Conservation (phyloP, 2,797 vertebrate species). For the Netta rufina region DNA sequence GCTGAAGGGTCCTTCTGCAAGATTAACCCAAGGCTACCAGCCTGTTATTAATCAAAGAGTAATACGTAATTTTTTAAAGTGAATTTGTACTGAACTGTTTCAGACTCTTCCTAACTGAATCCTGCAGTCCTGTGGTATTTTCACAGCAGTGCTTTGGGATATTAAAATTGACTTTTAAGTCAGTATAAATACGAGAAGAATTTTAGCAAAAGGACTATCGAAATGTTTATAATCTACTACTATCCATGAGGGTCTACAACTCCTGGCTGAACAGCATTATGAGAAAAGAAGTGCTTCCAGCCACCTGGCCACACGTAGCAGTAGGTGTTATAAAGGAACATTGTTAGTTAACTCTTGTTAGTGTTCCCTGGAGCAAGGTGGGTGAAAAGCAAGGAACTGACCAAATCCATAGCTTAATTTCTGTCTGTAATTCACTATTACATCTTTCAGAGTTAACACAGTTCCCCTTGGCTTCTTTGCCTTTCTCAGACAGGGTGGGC, state of each 20-base stretch:
- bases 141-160: not conserved
- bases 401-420: not conserved
- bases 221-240: not conserved
- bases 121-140: not conserved
- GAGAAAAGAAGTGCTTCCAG: not conserved
- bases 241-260: not conserved
- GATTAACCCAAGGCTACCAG: slow-evolving; percentile 48
- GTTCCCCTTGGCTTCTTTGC: not conserved
- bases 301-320: fast-evolving
- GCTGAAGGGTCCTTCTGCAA: slow-evolving; percentile 44
- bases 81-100: slow-evolving; percentile 39
- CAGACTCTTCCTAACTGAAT: not conserved
- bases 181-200: not conserved
- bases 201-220: not conserved
- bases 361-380: not conserved
- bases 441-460: not conserved
- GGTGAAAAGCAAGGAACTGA: not conserved
- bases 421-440: not conserved
- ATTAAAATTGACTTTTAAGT: slow-evolving; percentile 25
- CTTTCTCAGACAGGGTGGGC: not conserved
- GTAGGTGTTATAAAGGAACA: not conserved
- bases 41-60: slow-evolving; percentile 49
- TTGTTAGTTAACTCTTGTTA: not conserved
- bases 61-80: slow-evolving; percentile 63
- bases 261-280: not conserved